Evolutionary conservation across 2,113 vertebrate genomes (phyloP), one percentile per base, ranked within the genome.

Genomic region (Gobio gobio): DNA sequence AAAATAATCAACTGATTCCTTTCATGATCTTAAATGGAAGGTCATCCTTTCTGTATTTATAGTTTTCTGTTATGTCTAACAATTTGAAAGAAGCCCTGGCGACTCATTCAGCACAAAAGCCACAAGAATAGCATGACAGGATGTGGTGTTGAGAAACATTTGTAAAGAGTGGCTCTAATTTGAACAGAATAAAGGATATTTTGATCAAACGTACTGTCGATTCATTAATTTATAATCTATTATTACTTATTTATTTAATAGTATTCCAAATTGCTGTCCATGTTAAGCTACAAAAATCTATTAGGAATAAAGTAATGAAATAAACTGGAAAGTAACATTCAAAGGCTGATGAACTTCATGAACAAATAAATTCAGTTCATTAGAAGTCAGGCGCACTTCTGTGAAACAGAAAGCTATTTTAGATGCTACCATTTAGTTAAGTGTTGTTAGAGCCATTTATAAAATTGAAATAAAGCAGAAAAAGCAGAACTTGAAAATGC

Each of bases 401-500:
- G 5, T 49, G 6, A 74, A 47, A 47, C 43, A 26, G 13, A 47
- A 40, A 73, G 10, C 12, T 16, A 9, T 74, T 26, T 49, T 12
- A 24, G 43, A 74, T 47, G 43, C 40, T 51, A n/a, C 8, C 10
- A 49, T 33, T 80, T 72, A 83, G 91, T 81, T 79, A 77, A 92
- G 75, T 79, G 20, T 87, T 89, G 90, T 90, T 92, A 84, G 66
- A 89, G 88, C 88, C 87, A 79, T 85, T 43, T 63, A 85, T 82
- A 83, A 87, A 66, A 91, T 54, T 84, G 74, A 89, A 87, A 82
- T 66, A 88, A 87, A 82, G 49, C 68, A 89, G 84, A 89, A 56
- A 56, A 56, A 8, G 54, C 18, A 8, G 54, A 56, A 56, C 18
- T 56, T 56, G 51, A 54, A 18, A 56, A 2, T 83, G 49, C 68